These are phyloP conservation scores for Diaperis boleti DNA, from an alignment of 2,888 invertebrate species.

Conservation along the genomic window DNA sequence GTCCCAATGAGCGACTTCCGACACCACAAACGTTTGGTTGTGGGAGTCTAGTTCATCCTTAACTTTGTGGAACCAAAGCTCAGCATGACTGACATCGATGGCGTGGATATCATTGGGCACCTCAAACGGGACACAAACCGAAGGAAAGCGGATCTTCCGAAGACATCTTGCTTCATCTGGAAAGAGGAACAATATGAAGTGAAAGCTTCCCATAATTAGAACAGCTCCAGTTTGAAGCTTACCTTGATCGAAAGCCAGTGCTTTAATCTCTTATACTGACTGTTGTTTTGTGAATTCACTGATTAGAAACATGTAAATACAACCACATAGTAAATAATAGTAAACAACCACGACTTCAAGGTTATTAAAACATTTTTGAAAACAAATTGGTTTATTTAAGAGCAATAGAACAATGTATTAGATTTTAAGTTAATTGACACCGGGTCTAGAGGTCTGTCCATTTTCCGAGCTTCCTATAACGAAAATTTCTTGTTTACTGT, in stretches of 20 bases:
- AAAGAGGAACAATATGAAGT: constrained; percentile 44
- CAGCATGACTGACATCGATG: constrained; percentile 81
- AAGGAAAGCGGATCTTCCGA: constrained; percentile 70
- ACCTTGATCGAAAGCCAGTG: constrained; percentile 16
- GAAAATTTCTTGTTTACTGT: constrained; percentile 10
- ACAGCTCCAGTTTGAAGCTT: constrained; percentile 3
- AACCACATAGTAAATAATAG: constrained; percentile 31
- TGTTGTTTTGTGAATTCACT: background rate
- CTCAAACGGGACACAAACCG: constrained; percentile 82
- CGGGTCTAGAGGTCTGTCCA: background rate
- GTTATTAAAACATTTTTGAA: constrained; percentile 21
- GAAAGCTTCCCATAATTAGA: background rate
- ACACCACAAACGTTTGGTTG: constrained; percentile 82
- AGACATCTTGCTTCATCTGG: constrained; percentile 69
- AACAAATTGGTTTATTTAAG: background rate
- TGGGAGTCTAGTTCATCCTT: constrained; percentile 73
- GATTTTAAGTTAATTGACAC: background rate
- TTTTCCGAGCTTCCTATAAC: constrained; percentile 16
- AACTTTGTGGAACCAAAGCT: constrained; percentile 85
- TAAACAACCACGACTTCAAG: constrained; percentile 29
- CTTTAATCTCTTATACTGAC: constrained; percentile 9
- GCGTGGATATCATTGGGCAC: constrained; percentile 81
- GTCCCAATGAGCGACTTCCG: constrained; percentile 84
- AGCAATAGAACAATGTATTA: background rate
- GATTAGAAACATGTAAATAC: constrained; percentile 18